Evolutionary conservation across 2,113 vertebrate genomes (phyloP), one percentile per base, ranked within the genome.

Genomic region (Taurulus bubalis): DNA sequence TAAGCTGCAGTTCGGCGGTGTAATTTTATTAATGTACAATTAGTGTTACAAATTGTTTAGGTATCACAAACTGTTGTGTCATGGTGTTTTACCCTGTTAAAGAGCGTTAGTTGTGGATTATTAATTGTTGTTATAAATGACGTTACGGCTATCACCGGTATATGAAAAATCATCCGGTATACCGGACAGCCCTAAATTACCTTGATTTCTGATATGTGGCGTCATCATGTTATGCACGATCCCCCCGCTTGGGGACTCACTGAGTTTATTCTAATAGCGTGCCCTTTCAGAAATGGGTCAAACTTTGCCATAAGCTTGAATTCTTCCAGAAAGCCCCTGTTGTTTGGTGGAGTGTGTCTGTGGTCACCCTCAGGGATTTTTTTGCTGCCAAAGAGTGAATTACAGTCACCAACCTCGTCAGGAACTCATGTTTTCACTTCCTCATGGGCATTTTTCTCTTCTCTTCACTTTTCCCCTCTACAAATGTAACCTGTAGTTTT

Each of bases 211-310:
- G 6, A 65, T 38, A 11, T 58, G 8, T 70, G 32, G 45, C 3
- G 32, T 49, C 47, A 24, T 70, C 53, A 9, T 70, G 56, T 60
- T 72, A 67, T 73, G 62, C 38, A 6, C 28, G 34, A 71, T 74
- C 24, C 28, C 66, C 69, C 70, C 65, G 34, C 58, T 67, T 42
- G 42, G 49, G 53, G 24, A 28, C 30, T 74, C 40, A 22, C 7
- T 75, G 32, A 62, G 69, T 69, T 74, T n/a, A 66, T 32, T 77
- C 16, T 80, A 62, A 77, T n/a, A 51, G 28, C 38, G 18, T 86
- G 76, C 36, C 79, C 73, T 85, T 83, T 89, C 10, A 77, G 45
- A 91, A 75, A 32, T 91, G 60, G 83, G 84, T 85, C 87, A 89
- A 59, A 73, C 65, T 62, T 70, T 32, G 82, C 83, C 76, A 68